Evolutionary conservation across 2,888 invertebrate genomes (phyloP), one percentile per base, ranked within the genome.

Genomic region (Cosmia pyralina): DNA sequence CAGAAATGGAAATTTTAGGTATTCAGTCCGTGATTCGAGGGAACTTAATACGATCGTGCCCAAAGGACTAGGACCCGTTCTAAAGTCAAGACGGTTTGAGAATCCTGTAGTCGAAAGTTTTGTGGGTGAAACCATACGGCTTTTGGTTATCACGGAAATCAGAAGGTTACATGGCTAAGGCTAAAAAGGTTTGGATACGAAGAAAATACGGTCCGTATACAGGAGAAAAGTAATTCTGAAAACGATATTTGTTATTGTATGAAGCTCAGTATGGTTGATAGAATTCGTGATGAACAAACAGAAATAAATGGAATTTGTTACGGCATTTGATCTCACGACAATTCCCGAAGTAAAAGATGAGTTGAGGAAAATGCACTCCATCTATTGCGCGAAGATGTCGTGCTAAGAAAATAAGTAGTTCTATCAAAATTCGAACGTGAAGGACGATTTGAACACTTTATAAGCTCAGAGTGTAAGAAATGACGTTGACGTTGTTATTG

Each of bases 1-100:
- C 44, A 69, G 77, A 84, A 65, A 84, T 81, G 69, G 58, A 74
- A 72, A 72, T 72, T 64, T 82, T 58, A 69, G 83, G 57, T 57
- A 84, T 81, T 82, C 82, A 70, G 55, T 28, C 48, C 58, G 57
- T 65, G 67, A 59, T 69, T 74, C 69, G 58, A 55, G 52, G 63
- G 28, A 67, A 57, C 64, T 71, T 77, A 73, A 81, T 81, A 69
- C 69, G 72, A 81, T 72, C 52, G 64, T 28, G 19, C 73, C 84
- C 81, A 28, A 22, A 72, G 77, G 82, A 69, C n/a, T 53, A n/a
- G 46, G n/a, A 67, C 41, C 28, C 48, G 48, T 13, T 71, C 38
- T 52, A 8, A 19, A 55, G 41, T 52, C 58, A 50, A 50, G 50
- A 34, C 2, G 28, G 4, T 44, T 83, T 10, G 44, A 63, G 67